A percentile compares a stretch with the other conserved stretches of the same genome.
Conservation (phyloP, 2,113 vertebrate species). For the Empidonax traillii region DNA sequence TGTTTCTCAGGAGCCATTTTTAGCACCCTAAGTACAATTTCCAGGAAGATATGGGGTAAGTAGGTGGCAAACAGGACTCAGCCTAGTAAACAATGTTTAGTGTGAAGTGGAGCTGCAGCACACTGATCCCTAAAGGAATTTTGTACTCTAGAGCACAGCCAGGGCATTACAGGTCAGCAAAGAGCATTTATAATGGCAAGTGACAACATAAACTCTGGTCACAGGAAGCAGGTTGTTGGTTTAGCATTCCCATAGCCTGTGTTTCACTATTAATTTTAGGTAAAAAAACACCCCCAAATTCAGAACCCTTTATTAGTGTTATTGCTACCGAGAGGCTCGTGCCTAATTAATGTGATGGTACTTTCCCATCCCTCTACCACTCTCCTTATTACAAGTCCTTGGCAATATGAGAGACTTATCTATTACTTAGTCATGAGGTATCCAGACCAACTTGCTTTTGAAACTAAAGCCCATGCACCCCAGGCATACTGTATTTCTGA, state of each 20-base stretch:
- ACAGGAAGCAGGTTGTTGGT: not conserved
- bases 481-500: conserved; percentile 57
- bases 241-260: not conserved
- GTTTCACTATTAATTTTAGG: not conserved
- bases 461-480: conserved; percentile 18
- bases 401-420: conserved; percentile 15
- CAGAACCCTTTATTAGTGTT: not conserved
- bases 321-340: not conserved
- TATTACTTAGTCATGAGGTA: conserved; percentile 22
- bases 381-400: conserved; percentile 1
- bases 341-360: conserved; percentile 34
- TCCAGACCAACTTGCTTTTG: conserved; percentile 35
- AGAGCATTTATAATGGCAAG: not conserved
- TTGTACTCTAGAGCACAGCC: not conserved
- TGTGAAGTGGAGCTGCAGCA: not conserved
- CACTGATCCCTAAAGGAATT: not conserved
- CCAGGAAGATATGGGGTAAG: conserved; percentile 12
- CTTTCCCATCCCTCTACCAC: conserved; percentile 26
- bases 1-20: conserved; percentile 4
- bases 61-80: not conserved
- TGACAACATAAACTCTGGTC: not conserved
- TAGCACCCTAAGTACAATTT: not conserved
- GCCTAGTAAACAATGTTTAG: not conserved
- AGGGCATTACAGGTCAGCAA: not conserved
- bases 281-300: not conserved